Base-by-base conservation (phyloP, 1,140 invertebrate species). In the Drosophila varians region DNA sequence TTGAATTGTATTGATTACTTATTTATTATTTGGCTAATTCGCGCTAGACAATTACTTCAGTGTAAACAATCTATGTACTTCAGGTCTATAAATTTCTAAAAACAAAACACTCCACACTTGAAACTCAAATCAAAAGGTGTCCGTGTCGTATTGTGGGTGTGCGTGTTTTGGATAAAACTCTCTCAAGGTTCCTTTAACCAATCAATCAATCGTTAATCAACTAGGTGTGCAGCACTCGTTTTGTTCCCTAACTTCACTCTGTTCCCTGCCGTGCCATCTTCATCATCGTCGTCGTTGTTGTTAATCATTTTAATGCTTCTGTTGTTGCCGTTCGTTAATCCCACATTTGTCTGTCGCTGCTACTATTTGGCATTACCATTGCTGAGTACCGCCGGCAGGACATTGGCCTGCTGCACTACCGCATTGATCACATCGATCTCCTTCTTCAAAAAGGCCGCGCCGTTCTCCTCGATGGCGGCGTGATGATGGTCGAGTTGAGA, bases 291-390 rank as follows among this genome's bases (percentile, higher is more conserved):
- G n/a, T n/a, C n/a, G n/a, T n/a, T n/a, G 51, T 64, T 65, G 49
- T 38, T 31, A 31, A 11, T 31, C n/a, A 31, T 49, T 34, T 47
- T 21, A 3, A 46, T 25, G 46, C 4, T 49, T 12, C 49, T 60
- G 12, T 36, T 56, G 21, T 8, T 48, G n/a, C n/a, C 14, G 6
- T 14, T 56, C 45, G 46, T 42, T 38, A 43, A 43, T 38, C 45
- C n/a, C 51, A 31, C 45, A 48, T 51, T 60, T 28, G 36, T 26
- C 31, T 14, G 14, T 31, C 25, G 26, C 52, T 56, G 49, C 23
- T 74, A 77, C 89, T 90, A 91, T 87, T 91, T 91, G 52, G 88
- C 90, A 83, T 91, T 90, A 6, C 90, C 90, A 71, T 91, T 91
- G 64, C 90, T 91, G 2, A 91, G 74, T 52, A 91, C 90, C 25